phyloP scores from a whole-genome alignment of 2,113 vertebrate genomes.

The Passer montanus region DNA sequence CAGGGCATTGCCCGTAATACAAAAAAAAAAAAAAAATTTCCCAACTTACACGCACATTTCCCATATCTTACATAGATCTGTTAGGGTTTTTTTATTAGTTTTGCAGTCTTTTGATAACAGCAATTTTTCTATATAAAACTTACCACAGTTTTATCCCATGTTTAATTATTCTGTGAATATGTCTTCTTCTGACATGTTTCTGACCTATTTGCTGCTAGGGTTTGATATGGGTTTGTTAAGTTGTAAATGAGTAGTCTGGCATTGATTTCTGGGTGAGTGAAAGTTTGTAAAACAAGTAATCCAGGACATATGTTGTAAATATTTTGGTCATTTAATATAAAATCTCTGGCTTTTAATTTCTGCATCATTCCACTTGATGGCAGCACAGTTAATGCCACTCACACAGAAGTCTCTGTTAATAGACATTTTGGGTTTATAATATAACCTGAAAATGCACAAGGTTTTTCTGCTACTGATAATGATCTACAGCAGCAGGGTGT shows the following conservation, averaged over 20 bases:
- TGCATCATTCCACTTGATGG: constrained; percentile 7
- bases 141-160: not conserved
- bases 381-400: not conserved
- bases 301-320: not conserved
- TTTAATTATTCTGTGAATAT: not conserved
- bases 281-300: not conserved
- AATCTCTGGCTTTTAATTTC: not conserved
- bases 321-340: not conserved
- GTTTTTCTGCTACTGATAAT: not conserved
- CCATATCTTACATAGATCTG: not conserved
- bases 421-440: not conserved
- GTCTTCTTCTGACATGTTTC: not conserved
- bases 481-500: not conserved
- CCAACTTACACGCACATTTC: not conserved
- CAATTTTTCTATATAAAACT: not conserved
- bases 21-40: not conserved
- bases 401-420: not conserved
- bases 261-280: not conserved
- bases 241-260: not conserved
- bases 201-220: not conserved
- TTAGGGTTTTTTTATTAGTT: not conserved
- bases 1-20: not conserved
- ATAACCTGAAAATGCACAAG: not conserved
- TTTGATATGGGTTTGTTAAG: not conserved
- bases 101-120: not conserved